Base-by-base conservation (phyloP, 2,113 vertebrate species). In the Panthera leo region DNA sequence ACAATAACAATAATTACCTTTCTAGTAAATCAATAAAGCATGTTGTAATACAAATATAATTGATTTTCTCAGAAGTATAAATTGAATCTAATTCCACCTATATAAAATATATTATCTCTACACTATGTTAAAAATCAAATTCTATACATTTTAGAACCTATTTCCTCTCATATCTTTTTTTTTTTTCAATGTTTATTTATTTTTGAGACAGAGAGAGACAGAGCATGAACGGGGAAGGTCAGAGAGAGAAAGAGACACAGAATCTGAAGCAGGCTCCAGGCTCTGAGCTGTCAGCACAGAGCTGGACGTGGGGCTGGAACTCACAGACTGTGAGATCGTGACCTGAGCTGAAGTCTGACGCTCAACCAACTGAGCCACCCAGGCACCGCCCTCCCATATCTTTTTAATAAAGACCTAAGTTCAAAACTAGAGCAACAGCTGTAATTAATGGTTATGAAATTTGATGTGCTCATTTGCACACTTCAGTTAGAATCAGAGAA, bases 401-500 rank as follows among this genome's bases (percentile, higher is more conserved):
- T 45, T 83, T 58, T 76, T 51, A 89, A 53, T 78, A 83, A 92
- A 86, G 25, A 9, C 53, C 48, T 2, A 61, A 53, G 58, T 83
- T 70, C 18, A 80, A 79, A 93, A 55, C 3, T 13, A 73, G 5
- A 5, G 11, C 5, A 27, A 95, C 0, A 45, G 4, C 21, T 65
- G 5, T 7, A 79, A 68, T 78, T 65, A 39, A 2, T 27, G 39
- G 9, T 89, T 89, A 75, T 25, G 55, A 91, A 91, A 48, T 48
- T 21, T 78, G 11, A 36, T 85, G 4, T 65, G 31, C 16, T 97
- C 3, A 16, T 92, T 53, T 14, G 23, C n/a, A 90, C 2, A 36
- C 2, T 31, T 68, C 25, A 45, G n/a, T 80, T 91, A 70, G 95
- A 95, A 87, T 86, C 45, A 94, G 34, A 92, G 5, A 91, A 86